Evolutionary conservation across 2,113 vertebrate species (phyloP).

Genomic region (Oncorhynchus keta): DNA sequence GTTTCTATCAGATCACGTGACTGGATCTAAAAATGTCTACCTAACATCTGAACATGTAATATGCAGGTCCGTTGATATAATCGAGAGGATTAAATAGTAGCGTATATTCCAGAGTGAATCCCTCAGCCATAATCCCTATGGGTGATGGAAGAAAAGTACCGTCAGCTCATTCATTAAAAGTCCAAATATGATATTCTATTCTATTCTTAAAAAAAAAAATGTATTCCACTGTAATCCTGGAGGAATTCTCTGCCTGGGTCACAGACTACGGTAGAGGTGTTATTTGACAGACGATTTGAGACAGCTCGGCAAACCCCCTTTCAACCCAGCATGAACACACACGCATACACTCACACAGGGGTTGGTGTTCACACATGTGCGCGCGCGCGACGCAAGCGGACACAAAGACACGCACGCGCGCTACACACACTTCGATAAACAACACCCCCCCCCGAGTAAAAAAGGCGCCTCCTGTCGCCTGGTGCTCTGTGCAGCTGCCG

Average conservation of each 20-base stretch:
- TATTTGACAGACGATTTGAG: slow-evolving; percentile 54
- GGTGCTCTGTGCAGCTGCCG: slow-evolving; percentile 42
- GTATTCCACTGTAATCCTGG: neutral
- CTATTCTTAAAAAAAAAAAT: too few species aligned
- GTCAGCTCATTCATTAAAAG: slow-evolving; percentile 25
- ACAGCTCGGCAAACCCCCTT: slow-evolving; percentile 46
- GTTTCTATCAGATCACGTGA: neutral
- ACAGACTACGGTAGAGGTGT: slow-evolving; percentile 33
- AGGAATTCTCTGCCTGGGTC: slow-evolving; percentile 36
- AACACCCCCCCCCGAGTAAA: slow-evolving; percentile 2
- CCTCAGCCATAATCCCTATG: neutral
- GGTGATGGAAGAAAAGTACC: neutral
- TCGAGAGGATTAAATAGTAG: slow-evolving; percentile 21
- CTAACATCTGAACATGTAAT: neutral
- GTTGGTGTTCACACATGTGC: slow-evolving; percentile 1
- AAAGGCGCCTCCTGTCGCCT: slow-evolving; percentile 27
- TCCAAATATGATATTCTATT: too few species aligned
- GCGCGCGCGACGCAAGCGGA: neutral
- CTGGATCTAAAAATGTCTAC: neutral
- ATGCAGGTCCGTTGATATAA: neutral
- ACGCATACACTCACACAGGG: slow-evolving; percentile 8
- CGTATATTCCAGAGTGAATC: slow-evolving; percentile 7
- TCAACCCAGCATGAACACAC: slow-evolving; percentile 28
- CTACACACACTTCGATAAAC: slow-evolving; percentile 6
- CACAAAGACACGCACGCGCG: too few species aligned